Percentiles rank a stretch among this genome's conserved stretches.
Evolutionary conservation across 2,113 vertebrate species (phyloP).

Genomic region (Illadopsis cleaveri): DNA sequence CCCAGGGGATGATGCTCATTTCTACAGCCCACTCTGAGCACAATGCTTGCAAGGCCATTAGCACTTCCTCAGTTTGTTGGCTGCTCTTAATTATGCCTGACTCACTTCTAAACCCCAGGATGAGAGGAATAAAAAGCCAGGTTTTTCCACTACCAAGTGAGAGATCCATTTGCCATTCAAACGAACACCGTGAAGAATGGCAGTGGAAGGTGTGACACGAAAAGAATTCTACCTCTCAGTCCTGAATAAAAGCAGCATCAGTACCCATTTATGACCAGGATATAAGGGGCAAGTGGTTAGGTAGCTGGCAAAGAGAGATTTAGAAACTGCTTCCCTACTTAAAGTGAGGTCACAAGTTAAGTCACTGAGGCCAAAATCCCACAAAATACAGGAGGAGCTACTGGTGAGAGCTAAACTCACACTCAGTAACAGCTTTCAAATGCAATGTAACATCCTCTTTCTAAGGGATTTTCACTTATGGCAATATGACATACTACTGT

Average conservation of each 20-base stretch:
- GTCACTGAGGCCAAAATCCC: neutral
- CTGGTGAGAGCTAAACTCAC: neutral
- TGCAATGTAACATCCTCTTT: neutral
- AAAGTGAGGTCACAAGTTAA: neutral
- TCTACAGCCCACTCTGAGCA: neutral
- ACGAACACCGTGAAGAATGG: neutral
- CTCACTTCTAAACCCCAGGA: neutral
- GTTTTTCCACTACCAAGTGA: neutral
- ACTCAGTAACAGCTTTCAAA: neutral
- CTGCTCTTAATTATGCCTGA: slow-evolving; percentile 9
- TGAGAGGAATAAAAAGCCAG: neutral
- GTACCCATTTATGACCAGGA: neutral
- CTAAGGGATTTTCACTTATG: neutral
- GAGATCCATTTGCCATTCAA: neutral
- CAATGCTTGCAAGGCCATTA: neutral
- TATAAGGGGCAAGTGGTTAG: neutral
- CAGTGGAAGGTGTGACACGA: neutral
- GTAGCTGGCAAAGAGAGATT: neutral
- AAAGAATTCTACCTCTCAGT: neutral
- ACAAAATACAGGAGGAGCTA: neutral
- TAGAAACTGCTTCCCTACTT: neutral
- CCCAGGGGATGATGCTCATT: neutral
- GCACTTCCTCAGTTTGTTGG: neutral
- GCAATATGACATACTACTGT: neutral
- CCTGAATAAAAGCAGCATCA: neutral